phyloP scores from a whole-genome alignment of 2,888 invertebrate species.

The Prosapia bicincta region DNA sequence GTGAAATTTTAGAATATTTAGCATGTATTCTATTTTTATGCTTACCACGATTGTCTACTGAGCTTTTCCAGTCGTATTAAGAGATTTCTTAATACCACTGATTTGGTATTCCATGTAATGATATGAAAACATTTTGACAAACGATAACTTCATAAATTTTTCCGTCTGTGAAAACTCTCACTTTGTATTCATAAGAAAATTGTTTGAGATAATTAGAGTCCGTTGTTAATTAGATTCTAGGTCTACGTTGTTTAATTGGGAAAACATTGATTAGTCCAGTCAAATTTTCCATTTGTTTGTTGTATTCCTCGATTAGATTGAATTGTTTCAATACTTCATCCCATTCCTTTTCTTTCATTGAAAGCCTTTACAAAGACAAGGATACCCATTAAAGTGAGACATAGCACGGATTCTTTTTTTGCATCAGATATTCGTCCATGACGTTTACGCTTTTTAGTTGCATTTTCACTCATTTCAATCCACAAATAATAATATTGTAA shows the following conservation, averaged over 20 bases:
- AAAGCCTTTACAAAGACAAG: conserved; percentile 3
- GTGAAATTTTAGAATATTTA: too few species aligned
- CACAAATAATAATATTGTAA: not conserved
- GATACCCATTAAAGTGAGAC: not conserved
- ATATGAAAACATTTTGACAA: conserved; percentile 6
- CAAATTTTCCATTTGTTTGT: conserved; percentile 7
- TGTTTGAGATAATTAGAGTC: conserved; percentile 4
- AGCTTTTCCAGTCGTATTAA: conserved; percentile 6
- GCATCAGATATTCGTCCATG: not conserved
- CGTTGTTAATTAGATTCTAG: too few species aligned
- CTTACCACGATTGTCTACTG: conserved; percentile 4
- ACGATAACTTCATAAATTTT: conserved; percentile 7
- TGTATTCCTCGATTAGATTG: conserved; percentile 6
- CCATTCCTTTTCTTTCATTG: not conserved
- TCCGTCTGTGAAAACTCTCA: too few species aligned
- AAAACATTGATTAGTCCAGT: conserved; percentile 4
- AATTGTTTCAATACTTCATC: too few species aligned
- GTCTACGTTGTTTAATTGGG: not conserved
- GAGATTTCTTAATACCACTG: conserved; percentile 5
- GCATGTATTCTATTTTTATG: conserved; percentile 13
- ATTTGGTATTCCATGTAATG: conserved; percentile 9
- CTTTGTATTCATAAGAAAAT: too few species aligned
- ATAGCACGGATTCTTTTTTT: not conserved
- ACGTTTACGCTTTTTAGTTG: too few species aligned
- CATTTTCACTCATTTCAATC: not conserved